phyloP scores from a whole-genome alignment of 2,888 invertebrate species.

The Operophtera brumata region DNA sequence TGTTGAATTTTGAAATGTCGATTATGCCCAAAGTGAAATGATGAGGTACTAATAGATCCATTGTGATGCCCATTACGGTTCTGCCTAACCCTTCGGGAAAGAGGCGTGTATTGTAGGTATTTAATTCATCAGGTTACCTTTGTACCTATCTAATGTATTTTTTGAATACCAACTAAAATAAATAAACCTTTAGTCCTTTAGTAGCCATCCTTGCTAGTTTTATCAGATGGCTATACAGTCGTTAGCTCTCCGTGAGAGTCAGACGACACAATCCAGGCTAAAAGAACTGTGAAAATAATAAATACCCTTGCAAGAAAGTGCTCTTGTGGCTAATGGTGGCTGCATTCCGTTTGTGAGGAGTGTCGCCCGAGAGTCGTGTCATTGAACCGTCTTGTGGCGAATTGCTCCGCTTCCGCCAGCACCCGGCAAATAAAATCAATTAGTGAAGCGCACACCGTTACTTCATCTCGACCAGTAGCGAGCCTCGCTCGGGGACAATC shows the following conservation, averaged over 20 bases:
- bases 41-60: too few relatives aligned
- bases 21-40: too few relatives aligned
- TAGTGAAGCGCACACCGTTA: slow-evolving; percentile 54
- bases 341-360: slow-evolving; percentile 61
- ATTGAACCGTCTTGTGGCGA: slow-evolving; percentile 67
- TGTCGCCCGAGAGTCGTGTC: slow-evolving; percentile 59
- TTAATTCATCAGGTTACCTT: too few relatives aligned
- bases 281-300: slow-evolving; percentile 44
- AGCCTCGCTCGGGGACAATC: slow-evolving; percentile 11
- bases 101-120: too few relatives aligned
- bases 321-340: slow-evolving; percentile 48
- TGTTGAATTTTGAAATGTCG: too few relatives aligned
- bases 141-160: too few relatives aligned
- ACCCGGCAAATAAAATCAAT: slow-evolving; percentile 65
- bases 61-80: too few relatives aligned
- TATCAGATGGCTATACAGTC: background rate
- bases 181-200: background rate
- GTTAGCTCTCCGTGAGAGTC: slow-evolving; percentile 2
- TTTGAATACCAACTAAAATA: too few relatives aligned
- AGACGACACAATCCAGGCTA: slow-evolving; percentile 25
- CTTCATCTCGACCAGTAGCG: slow-evolving; percentile 29
- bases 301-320: slow-evolving; percentile 40
- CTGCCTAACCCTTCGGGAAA: too few relatives aligned
- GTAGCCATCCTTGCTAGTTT: background rate
- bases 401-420: slow-evolving; percentile 63